Conservation (phyloP, 1,140 invertebrate species). For the Caligus rogercresseyi region DNA sequence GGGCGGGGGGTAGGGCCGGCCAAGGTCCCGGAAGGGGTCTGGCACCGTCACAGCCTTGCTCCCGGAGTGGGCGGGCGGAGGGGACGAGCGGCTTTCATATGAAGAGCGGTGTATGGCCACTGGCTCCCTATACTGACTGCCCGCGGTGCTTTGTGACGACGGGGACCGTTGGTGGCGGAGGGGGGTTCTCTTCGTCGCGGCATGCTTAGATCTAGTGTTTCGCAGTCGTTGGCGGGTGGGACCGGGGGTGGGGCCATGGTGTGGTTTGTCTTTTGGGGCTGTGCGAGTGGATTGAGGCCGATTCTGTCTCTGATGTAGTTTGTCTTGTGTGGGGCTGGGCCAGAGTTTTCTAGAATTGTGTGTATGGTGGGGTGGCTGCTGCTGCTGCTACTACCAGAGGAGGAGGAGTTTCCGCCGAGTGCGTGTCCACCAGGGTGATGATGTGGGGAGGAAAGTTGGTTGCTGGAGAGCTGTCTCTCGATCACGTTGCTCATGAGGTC, state of each 20-base stretch:
- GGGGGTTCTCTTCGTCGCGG: conserved; percentile 3
- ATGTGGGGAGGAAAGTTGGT: neutral
- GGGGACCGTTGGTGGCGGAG: neutral
- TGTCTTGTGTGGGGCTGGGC: neutral
- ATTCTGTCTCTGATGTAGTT: neutral
- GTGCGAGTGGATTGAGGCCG: neutral
- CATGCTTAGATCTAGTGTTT: conserved; percentile 13
- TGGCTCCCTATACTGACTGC: neutral
- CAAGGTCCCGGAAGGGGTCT: neutral
- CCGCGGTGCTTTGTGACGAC: neutral
- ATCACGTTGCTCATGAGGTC: conserved; percentile 16
- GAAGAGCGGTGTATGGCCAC: neutral
- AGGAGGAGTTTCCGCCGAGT: neutral
- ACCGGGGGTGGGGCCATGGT: conserved; percentile 7
- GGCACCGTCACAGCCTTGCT: conserved; percentile 7
- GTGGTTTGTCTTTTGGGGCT: neutral
- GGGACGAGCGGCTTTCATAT: neutral
- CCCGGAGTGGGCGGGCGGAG: conserved; percentile 3
- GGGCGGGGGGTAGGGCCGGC: neutral
- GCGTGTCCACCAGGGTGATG: no score
- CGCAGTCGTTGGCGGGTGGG: conserved; percentile 11
- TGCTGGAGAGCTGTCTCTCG: neutral
- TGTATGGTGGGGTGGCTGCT: conserved; percentile 9
- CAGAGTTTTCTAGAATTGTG: neutral
- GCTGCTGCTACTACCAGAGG: neutral